Evolutionary conservation across 2,888 invertebrate species (phyloP).

Genomic region (Sialis lutaria): DNA sequence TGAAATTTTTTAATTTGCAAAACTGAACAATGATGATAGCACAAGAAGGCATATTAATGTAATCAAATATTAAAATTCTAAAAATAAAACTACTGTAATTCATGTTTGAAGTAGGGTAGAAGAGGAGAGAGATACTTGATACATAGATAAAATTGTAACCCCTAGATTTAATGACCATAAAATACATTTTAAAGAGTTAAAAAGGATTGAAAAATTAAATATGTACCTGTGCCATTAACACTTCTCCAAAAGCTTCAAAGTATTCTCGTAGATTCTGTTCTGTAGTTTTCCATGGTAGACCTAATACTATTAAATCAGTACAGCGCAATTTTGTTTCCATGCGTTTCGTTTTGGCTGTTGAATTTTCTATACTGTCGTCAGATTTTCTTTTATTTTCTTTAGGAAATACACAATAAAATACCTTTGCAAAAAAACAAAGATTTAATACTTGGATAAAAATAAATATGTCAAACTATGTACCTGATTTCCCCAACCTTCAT

Average conservation of each 20-base stretch:
- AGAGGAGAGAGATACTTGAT: no score
- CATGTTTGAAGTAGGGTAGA: no score
- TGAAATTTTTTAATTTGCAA: no score
- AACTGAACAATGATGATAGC: no score
- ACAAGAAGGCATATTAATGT: no score
- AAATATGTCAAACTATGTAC: constrained; percentile 16
- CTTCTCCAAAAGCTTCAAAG: constrained; percentile 95
- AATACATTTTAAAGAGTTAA: not conserved
- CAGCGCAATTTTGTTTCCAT: constrained; percentile 83
- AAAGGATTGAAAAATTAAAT: not conserved
- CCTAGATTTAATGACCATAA: not conserved
- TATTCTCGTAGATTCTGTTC: constrained; percentile 92
- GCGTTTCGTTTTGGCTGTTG: constrained; percentile 86
- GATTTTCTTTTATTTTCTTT: constrained; percentile 94
- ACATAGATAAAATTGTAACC: no score
- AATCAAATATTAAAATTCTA: no score
- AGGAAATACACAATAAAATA: constrained; percentile 67
- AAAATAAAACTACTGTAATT: no score
- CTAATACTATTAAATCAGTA: constrained; percentile 94
- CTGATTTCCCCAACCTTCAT: constrained; percentile 70
- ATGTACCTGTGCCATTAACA: constrained; percentile 83
- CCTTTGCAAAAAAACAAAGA: constrained; percentile 11
- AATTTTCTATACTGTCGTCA: constrained; percentile 86
- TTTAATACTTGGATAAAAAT: not conserved
- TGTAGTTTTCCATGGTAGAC: constrained; percentile 93